A percentile compares a stretch with the other conserved stretches of the same genome.
phyloP scores from a whole-genome alignment of 1,140 invertebrate genomes.

The Sarcophaga peregrina region DNA sequence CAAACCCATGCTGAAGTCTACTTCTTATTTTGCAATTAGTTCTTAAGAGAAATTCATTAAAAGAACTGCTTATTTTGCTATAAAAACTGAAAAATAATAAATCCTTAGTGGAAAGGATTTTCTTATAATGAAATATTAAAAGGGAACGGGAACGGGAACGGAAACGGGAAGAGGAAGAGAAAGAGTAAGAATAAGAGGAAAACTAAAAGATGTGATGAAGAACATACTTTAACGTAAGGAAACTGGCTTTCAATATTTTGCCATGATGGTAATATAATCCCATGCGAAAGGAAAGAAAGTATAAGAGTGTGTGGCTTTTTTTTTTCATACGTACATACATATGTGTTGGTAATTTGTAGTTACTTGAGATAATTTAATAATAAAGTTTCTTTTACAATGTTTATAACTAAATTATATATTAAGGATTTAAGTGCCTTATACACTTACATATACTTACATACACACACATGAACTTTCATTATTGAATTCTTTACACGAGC shows the following conservation, averaged over 20 bases:
- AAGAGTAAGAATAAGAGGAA: too few relatives aligned
- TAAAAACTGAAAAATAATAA: background rate
- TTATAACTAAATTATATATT: slow-evolving; percentile 26
- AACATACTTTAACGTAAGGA: too few relatives aligned
- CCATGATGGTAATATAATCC: too few relatives aligned
- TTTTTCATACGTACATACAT: background rate
- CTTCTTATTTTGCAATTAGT: slow-evolving; percentile 13
- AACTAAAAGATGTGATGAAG: too few relatives aligned
- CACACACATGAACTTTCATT: too few relatives aligned
- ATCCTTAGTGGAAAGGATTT: background rate
- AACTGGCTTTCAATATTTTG: too few relatives aligned
- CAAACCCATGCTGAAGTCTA: background rate
- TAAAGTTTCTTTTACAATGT: slow-evolving; percentile 21
- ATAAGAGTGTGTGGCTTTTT: background rate
- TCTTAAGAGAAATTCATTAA: background rate
- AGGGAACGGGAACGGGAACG: too few relatives aligned
- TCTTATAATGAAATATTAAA: background rate
- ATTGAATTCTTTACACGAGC: too few relatives aligned
- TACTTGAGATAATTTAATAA: slow-evolving; percentile 22
- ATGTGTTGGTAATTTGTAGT: background rate
- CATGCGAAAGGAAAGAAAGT: too few relatives aligned
- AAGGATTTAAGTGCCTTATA: slow-evolving; percentile 12
- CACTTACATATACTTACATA: background rate
- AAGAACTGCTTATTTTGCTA: background rate
- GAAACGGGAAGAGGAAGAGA: too few relatives aligned